Percentiles rank a stretch among this genome's conserved stretches.
phyloP scores from a whole-genome alignment of 1,140 invertebrate species.

The Tetramorium parvispinum region DNA sequence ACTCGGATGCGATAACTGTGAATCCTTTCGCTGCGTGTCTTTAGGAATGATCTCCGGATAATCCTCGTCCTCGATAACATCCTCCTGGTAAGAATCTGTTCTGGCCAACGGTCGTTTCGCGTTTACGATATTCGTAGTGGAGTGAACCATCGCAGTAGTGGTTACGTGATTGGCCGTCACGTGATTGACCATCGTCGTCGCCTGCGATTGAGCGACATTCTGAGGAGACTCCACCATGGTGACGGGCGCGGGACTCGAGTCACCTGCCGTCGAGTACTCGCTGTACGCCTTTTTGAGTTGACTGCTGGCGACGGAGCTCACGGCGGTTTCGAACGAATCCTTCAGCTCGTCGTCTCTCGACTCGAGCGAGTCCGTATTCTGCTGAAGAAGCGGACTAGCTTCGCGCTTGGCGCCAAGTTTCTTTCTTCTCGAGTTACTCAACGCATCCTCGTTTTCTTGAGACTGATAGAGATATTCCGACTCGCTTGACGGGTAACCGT shows the following conservation, averaged over 20 bases:
- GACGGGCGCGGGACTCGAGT: conserved; percentile 75
- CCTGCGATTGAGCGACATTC: conserved; percentile 64
- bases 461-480: conserved; percentile 80
- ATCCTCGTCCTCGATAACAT: conserved; percentile 79
- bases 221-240: conserved; percentile 77
- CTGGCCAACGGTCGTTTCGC: conserved; percentile 78
- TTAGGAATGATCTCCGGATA: conserved; percentile 79
- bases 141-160: conserved; percentile 81
- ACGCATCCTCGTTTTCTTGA: conserved; percentile 75
- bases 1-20: conserved; percentile 80
- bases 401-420: conserved; percentile 78
- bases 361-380: conserved; percentile 87
- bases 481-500: conserved; percentile 80
- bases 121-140: conserved; percentile 74
- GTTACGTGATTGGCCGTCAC: conserved; percentile 77
- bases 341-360: conserved; percentile 87
- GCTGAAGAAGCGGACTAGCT: conserved; percentile 82
- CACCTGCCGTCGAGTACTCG: conserved; percentile 82
- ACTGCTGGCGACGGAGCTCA: conserved; percentile 86
- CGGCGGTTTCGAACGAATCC: conserved; percentile 87
- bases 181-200: conserved; percentile 75
- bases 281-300: conserved; percentile 80
- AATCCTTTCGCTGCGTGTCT: conserved; percentile 81
- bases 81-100: conserved; percentile 81
- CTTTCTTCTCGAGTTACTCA: conserved; percentile 72